Base-by-base conservation (phyloP, 1,140 invertebrate genomes). In the Megalopta genalis region DNA sequence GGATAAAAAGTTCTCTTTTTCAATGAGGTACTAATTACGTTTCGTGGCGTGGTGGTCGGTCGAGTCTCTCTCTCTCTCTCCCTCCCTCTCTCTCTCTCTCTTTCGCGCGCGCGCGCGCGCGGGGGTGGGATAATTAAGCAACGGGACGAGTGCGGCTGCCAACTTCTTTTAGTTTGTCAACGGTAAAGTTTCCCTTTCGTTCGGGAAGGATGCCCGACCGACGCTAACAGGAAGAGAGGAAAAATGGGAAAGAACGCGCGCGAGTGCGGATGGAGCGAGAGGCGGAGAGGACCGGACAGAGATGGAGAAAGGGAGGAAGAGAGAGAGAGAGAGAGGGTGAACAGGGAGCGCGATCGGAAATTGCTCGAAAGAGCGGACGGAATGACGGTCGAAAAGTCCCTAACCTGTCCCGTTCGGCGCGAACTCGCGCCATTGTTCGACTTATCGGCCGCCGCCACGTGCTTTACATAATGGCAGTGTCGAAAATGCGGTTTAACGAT, bases 401-500 rank as follows among this genome's bases (percentile, higher is more conserved):
- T 81, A 81, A 85, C 82, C 72, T 72, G 73, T 70, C 60, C 72
- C 62, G 46, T 49, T 59, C 54, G 37, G 21, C 39, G 68, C 66
- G 59, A 81, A 65, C 81, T 82, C 74, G 80, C 82, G 68, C 79
- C 83, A 92, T 92, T 92, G 91, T 92, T 89, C 87, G 87, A 92
- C 88, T 92, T 93, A 92, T 92, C 91, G 88, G 81, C 73, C 81
- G 76, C 75, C 49, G 80, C 91, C 91, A 92, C 90, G 90, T 92
- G 92, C 89, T 89, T 89, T 89, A 89, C 89, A 90, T 92, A 92
- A 92, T 92, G 87, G 86, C 85, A 82, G 84, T 88, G 89, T 90
- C 88, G 90, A 92, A 93, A 93, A 91, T 89, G 91, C 88, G 88
- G 89, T 89, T 90, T 88, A 90, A 89, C 88, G 87, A 90, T 90